These are phyloP conservation scores for Monarcha castaneiventris DNA, from an alignment of 2,113 vertebrate species.

Conservation along the genomic window DNA sequence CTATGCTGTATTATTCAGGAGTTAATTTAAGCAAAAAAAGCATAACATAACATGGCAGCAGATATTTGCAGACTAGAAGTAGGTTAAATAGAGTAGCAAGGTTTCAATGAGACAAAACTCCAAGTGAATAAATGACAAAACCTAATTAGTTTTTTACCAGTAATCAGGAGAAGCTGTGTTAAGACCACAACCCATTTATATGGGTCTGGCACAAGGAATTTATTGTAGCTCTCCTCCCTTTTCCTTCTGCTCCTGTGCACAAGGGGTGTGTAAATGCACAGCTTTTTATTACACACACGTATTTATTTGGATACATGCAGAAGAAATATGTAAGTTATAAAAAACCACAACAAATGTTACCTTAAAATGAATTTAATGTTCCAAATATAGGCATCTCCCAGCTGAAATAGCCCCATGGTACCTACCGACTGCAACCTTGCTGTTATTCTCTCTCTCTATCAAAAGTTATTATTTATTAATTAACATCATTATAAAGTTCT, in stretches of 20 bases:
- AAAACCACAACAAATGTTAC: neutral
- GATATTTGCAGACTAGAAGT: constrained; percentile 69
- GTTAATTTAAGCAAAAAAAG: constrained; percentile 76
- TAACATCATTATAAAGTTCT: constrained; percentile 52
- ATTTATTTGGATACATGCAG: neutral
- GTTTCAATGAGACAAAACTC: constrained; percentile 72
- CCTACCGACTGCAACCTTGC: neutral
- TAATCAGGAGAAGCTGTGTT: constrained; percentile 66
- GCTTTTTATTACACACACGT: neutral
- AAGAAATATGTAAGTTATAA: constrained; percentile 31
- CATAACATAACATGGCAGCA: constrained; percentile 73
- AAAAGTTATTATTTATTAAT: constrained; percentile 65
- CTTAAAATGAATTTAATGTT: constrained; percentile 10
- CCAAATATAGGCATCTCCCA: constrained; percentile 43
- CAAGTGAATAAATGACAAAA: constrained; percentile 72
- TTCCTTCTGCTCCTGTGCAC: neutral
- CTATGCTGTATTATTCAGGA: constrained; percentile 72
- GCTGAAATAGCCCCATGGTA: constrained; percentile 25
- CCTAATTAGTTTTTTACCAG: constrained; percentile 71
- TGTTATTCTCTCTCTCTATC: constrained; percentile 37
- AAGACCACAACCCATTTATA: constrained; percentile 51
- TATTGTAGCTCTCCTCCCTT: neutral
- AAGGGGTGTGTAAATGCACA: neutral
- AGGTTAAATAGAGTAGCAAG: constrained; percentile 74
- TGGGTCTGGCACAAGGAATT: constrained; percentile 5